Conservation (phyloP, 2,797 vertebrate genomes). For the Parambassis ranga region DNA sequence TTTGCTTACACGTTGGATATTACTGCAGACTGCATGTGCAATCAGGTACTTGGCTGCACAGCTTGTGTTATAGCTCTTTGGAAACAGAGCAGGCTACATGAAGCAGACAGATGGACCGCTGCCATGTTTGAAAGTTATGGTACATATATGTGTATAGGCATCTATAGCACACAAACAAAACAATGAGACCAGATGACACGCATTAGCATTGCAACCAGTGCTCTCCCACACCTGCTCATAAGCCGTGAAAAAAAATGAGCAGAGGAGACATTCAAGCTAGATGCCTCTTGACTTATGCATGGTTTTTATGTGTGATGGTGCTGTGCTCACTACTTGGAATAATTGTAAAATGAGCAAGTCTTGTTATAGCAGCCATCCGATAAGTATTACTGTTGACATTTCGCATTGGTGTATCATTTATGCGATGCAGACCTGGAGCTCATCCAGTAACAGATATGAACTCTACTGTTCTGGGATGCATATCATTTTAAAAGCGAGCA, state of each 20-base stretch:
- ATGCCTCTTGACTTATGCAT: conserved; percentile 54
- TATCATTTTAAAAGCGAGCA: conserved; percentile 36
- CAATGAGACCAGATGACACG: not conserved
- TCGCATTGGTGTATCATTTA: conserved; percentile 47
- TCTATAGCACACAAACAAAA: not conserved
- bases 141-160: conserved; percentile 14
- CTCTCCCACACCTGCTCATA: conserved; percentile 18
- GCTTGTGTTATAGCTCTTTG: conserved; percentile 5
- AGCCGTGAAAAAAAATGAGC: conserved; percentile 15
- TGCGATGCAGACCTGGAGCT: conserved; percentile 37
- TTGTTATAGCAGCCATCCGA: conserved; percentile 49
- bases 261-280: conserved; percentile 13
- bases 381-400: conserved; percentile 42
- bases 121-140: conserved; percentile 21
- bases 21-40: not conserved
- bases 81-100: conserved; percentile 1
- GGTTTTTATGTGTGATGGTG: conserved; percentile 30
- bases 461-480: conserved; percentile 36
- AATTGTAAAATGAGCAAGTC: conserved; percentile 62
- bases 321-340: conserved; percentile 51
- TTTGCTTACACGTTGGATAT: not conserved
- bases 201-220: conserved; percentile 2
- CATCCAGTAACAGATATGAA: conserved; percentile 36
- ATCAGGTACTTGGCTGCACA: conserved; percentile 18
- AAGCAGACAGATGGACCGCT: conserved; percentile 44